Base-by-base conservation (phyloP, 1,140 invertebrate species). In the Brachionus angularis region DNA sequence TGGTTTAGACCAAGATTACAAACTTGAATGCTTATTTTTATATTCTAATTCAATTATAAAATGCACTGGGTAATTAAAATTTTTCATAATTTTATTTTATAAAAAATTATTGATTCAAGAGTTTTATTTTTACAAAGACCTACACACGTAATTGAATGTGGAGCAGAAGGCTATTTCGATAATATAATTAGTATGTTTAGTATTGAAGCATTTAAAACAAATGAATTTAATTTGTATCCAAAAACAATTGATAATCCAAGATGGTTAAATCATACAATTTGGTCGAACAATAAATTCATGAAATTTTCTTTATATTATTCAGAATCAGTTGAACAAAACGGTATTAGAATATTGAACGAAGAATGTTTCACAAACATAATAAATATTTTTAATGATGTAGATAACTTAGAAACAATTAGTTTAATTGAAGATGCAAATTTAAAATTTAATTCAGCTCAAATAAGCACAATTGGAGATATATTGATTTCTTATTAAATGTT, bases 271-370 rank as follows among this genome's bases (percentile, higher is more conserved):
- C 31, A 16, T 14, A 55, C 52, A 5, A 33, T 55, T 16, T 55
- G 52, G 52, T 55, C 52, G 31, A 7, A 33, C 7, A 18, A 55
- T 55, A 31, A 16, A 55, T 55, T 34, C 34, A 34, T 55, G 10
- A 31, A 14, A 34, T 55, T 55, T 55, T 55, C 52, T 10, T 21
- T 55, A 16, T 31, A 55, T 34, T 4, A 55, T 14, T 1, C 29
- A 34, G 52, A 55, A 14, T 27, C 29, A 2, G 5, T 16, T 7
- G 8, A 33, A 7, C 27, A 55, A 18, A 33, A 33, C 34, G 52
- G 52, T 10, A 16, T 55, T 21, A 55, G 3, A 55, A 31, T 55
- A 34, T n/a, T n/a, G n/a, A 29, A 55, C 2, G 34, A 55, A 33
- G 8, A 55, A 21, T 55, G 52, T 34, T 55, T 55, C 10, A 7